These are phyloP conservation scores for Syritta pipiens DNA, from an alignment of 2,888 invertebrate genomes.

Conservation along the genomic window DNA sequence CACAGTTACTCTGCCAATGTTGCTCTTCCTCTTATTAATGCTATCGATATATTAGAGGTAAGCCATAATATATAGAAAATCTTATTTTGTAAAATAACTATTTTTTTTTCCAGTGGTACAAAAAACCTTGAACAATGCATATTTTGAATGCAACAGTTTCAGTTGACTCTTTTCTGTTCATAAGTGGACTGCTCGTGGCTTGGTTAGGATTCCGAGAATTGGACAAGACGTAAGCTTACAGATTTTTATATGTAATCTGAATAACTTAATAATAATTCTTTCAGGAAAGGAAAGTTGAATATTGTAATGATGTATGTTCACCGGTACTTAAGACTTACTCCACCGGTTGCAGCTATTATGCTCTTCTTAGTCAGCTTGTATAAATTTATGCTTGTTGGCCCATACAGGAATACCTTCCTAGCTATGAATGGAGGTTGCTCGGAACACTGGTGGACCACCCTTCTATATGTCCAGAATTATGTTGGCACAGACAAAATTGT, in stretches of 20 bases:
- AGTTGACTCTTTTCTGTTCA: slow-evolving; percentile 82
- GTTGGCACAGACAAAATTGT: slow-evolving; percentile 73
- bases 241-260: background rate
- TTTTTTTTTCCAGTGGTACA: slow-evolving; percentile 48
- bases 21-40: background rate
- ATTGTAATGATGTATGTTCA: slow-evolving; percentile 73
- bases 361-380: slow-evolving; percentile 78
- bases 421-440: slow-evolving; percentile 71
- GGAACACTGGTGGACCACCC: slow-evolving; percentile 78
- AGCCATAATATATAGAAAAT: background rate
- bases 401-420: slow-evolving; percentile 70
- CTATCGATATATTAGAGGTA: background rate
- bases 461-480: slow-evolving; percentile 80
- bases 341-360: slow-evolving; percentile 79
- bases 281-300: slow-evolving; percentile 71
- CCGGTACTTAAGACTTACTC: slow-evolving; percentile 79
- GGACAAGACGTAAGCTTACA: slow-evolving; percentile 51
- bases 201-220: slow-evolving; percentile 64
- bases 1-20: background rate
- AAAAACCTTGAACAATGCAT: slow-evolving; percentile 45
- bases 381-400: slow-evolving; percentile 79
- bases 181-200: slow-evolving; percentile 81
- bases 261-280: background rate
- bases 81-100: background rate
- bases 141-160: slow-evolving; percentile 78